Base-by-base conservation (phyloP, 2,113 vertebrate species). In the Amazona guildingii region DNA sequence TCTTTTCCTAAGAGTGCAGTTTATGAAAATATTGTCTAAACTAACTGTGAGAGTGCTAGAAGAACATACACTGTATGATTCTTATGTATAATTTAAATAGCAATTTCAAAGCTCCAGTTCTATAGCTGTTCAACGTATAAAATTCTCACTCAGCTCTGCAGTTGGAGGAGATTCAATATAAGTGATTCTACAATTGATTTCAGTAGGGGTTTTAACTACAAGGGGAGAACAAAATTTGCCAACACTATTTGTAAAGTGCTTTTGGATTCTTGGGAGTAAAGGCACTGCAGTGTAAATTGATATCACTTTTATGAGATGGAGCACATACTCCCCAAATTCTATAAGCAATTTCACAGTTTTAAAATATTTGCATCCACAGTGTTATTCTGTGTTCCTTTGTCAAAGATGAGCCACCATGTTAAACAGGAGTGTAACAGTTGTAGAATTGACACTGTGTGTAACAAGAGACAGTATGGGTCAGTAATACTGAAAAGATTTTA, bases 21-120 rank as follows among this genome's bases (percentile, higher is more conserved):
- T 96, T 91, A 62, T 95, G 94, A 92, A 94, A 94, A 92, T 94
- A 94, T 87, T 86, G 88, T 91, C 88, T 95, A 94, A 96, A 90
- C 88, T 93, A 93, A 90, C 88, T 88, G 68, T 70, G 73, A 94
- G 69, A 92, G 55, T 94, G 86, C 33, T 92, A 86, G 73, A 93
- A 94, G 82, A 95, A 95, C 79, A 93, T 51, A 88, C 39, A 96
- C 85, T 83, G 55, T 41, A 88, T 83, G 85, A 69, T 94, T 92
- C 69, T 66, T 86, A 94, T 94, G 66, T 94, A 96, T 96, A 93
- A 96, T 96, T 97, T 96, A 96, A 96, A 94, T 49, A 85, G 83
- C 74, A 93, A 91, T 94, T 95, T 94, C 57, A 73, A 95, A 70
- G 57, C 73, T 93, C n/a, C 83, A 67, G 55, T 84, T 94, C 80